phyloP scores from a whole-genome alignment of 2,797 vertebrate species.

The Lepilemur ruficaudatus region DNA sequence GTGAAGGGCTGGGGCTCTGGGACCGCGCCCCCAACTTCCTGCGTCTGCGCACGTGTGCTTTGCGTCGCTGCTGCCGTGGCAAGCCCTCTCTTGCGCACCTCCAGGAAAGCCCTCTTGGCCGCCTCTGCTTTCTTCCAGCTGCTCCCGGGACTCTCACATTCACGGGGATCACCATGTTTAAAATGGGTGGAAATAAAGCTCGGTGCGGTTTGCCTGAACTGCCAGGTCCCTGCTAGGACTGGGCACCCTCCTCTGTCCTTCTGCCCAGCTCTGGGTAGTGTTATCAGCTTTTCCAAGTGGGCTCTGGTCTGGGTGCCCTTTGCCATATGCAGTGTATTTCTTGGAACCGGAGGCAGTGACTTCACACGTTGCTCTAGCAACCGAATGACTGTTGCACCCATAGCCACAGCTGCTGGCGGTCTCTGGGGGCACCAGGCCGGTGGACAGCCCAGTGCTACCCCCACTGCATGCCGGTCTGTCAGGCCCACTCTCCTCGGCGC shows the following conservation, averaged over 20 bases:
- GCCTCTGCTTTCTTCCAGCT: neutral
- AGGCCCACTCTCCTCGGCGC: neutral
- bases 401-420: conserved; percentile 73
- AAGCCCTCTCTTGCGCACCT: fast-evolving
- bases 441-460: neutral
- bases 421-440: conserved; percentile 40
- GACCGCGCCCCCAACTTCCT: neutral
- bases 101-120: too few species aligned
- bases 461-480: fast-evolving
- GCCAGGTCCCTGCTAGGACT: neutral
- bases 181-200: neutral
- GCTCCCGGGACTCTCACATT: neutral
- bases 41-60: fast-evolving
- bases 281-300: conserved; percentile 50
- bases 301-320: conserved; percentile 69
- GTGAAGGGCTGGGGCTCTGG: neutral
- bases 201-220: neutral
- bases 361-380: conserved; percentile 80
- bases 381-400: conserved; percentile 79
- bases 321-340: conserved; percentile 74
- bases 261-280: neutral
- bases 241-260: conserved; percentile 37
- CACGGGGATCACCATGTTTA: neutral
- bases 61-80: fast-evolving
- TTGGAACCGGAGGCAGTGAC: conserved; percentile 84